Conservation (phyloP, 2,888 invertebrate genomes). For the Andrena camellia region DNA sequence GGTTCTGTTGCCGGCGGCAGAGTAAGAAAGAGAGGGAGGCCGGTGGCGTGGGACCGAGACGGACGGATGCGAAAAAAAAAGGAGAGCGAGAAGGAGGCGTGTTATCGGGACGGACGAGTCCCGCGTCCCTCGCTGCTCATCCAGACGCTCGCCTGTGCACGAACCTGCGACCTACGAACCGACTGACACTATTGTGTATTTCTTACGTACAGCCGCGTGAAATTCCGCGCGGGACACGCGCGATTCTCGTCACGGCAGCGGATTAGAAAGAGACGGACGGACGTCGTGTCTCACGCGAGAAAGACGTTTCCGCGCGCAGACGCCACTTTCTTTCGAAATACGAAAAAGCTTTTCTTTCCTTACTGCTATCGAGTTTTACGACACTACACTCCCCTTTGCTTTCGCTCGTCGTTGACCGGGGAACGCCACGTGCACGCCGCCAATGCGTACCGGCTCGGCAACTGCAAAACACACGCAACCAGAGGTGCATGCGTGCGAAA, state of each 20-base stretch:
- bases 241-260: background rate
- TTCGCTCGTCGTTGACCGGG: conserved; percentile 41
- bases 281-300: background rate
- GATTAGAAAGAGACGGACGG: background rate
- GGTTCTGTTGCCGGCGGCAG: conserved; percentile 54
- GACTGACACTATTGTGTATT: conserved; percentile 19
- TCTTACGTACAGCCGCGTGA: conserved; percentile 5
- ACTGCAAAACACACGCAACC: conserved; percentile 51
- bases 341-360: background rate
- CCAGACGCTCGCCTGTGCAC: conserved; percentile 29
- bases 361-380: background rate
- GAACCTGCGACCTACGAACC: conserved; percentile 12
- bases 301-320: background rate
- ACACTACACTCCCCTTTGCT: conserved; percentile 9
- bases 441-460: conserved; percentile 58
- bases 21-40: conserved; percentile 23
- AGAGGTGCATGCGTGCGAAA: conserved; percentile 47
- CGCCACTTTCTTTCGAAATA: background rate
- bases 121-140: conserved; percentile 44
- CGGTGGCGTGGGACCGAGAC: conserved; percentile 24
- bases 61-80: conserved; percentile 19
- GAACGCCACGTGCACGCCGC: conserved; percentile 71
- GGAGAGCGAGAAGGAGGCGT: conserved; percentile 43
- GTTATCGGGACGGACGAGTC: conserved; percentile 50
- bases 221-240: background rate